Conservation (phyloP, 2,888 invertebrate genomes). For the Conus canariensis region DNA sequence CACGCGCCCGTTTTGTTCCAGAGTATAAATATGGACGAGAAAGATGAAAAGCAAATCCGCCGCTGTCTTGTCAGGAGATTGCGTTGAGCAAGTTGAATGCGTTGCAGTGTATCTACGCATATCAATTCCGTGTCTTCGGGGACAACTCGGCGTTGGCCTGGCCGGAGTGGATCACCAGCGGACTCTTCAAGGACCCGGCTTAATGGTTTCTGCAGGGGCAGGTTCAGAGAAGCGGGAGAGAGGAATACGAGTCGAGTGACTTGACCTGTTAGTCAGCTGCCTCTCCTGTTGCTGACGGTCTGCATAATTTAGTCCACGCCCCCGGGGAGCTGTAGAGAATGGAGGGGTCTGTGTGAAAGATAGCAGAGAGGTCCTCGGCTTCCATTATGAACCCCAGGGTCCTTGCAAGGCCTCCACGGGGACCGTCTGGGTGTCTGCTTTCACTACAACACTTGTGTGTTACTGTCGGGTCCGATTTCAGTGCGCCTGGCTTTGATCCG, state of each 20-base stretch:
- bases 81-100: background rate
- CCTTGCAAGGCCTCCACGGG: background rate
- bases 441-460: background rate
- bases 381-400: background rate
- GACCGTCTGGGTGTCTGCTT: conserved; percentile 13
- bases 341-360: background rate
- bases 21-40: background rate
- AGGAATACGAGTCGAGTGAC: background rate
- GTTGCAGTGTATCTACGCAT: background rate
- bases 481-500: background rate
- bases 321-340: background rate
- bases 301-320: background rate
- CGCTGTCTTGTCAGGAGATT: background rate
- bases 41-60: background rate
- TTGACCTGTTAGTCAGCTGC: background rate
- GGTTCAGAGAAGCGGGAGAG: background rate
- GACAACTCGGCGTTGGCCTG: background rate
- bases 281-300: background rate
- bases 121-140: background rate
- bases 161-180: background rate
- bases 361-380: background rate
- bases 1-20: background rate
- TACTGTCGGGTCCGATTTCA: background rate
- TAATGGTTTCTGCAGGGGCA: background rate
- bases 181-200: background rate